These are phyloP conservation scores for Gymnogyps californianus DNA, from an alignment of 2,113 vertebrate species.

Conservation along the genomic window DNA sequence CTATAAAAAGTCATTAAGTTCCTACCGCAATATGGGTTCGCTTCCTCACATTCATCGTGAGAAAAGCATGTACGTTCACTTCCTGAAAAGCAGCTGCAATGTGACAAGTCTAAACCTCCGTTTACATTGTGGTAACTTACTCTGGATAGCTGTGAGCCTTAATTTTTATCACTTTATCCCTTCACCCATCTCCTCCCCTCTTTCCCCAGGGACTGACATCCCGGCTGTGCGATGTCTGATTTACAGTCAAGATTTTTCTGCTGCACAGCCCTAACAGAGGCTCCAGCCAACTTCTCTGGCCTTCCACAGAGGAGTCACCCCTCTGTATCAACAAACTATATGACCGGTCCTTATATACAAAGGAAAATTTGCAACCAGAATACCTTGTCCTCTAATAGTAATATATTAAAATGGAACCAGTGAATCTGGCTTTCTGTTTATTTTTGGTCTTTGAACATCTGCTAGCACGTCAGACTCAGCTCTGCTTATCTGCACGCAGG, in stretches of 20 bases:
- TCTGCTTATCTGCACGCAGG: neutral
- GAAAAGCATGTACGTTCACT: neutral
- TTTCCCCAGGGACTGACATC: neutral
- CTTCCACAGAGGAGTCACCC: neutral
- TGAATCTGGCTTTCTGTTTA: neutral
- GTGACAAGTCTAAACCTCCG: neutral
- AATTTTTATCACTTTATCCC: neutral
- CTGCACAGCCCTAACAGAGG: neutral
- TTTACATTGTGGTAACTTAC: neutral
- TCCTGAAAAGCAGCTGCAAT: neutral
- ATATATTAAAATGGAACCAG: neutral
- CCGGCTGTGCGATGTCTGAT: neutral
- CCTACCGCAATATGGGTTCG: fast-evolving
- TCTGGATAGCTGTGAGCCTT: neutral
- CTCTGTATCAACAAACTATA: neutral
- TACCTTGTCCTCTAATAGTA: neutral
- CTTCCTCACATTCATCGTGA: neutral
- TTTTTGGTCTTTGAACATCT: neutral
- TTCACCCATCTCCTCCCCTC: neutral
- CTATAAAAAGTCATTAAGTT: neutral
- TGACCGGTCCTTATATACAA: neutral
- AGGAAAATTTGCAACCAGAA: neutral
- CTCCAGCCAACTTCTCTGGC: neutral
- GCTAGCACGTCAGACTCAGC: neutral
- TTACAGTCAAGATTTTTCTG: neutral